Evolutionary conservation across 2,113 vertebrate species (phyloP).

Genomic region (Psittacus erithacus): DNA sequence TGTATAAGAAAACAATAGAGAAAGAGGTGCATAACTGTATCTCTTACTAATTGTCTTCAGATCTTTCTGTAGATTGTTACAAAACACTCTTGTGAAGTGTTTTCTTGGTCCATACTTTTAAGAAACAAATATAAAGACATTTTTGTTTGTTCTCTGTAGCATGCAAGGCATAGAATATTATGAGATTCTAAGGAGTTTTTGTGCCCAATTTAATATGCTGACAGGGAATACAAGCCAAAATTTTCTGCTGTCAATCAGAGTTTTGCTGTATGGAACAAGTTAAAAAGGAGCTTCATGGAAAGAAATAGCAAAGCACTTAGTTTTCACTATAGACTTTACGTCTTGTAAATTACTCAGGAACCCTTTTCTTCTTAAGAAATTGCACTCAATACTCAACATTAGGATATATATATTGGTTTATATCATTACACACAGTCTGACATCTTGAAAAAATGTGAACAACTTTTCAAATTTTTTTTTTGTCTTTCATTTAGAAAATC

Average conservation of each 20-base stretch:
- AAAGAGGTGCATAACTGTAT: neutral
- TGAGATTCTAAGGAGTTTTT: neutral
- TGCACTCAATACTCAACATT: neutral
- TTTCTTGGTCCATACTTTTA: neutral
- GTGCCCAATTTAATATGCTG: neutral
- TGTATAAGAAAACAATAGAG: neutral
- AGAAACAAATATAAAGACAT: neutral
- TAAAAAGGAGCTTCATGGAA: neutral
- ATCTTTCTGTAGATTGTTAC: neutral
- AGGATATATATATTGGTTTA: neutral
- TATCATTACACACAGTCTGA: neutral
- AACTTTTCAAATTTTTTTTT: neutral
- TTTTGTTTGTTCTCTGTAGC: neutral
- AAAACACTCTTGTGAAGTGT: neutral
- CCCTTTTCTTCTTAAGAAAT: neutral
- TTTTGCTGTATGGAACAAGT: neutral
- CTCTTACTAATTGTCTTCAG: neutral
- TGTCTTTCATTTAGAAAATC: constrained; percentile 72
- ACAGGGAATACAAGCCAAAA: neutral
- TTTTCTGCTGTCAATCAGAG: neutral
- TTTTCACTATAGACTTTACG: neutral
- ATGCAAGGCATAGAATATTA: neutral
- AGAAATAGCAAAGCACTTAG: neutral
- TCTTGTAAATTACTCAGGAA: neutral
- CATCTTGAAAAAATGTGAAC: neutral